Base-by-base conservation (phyloP, 2,113 vertebrate species). In the Gasterosteus nipponicus region DNA sequence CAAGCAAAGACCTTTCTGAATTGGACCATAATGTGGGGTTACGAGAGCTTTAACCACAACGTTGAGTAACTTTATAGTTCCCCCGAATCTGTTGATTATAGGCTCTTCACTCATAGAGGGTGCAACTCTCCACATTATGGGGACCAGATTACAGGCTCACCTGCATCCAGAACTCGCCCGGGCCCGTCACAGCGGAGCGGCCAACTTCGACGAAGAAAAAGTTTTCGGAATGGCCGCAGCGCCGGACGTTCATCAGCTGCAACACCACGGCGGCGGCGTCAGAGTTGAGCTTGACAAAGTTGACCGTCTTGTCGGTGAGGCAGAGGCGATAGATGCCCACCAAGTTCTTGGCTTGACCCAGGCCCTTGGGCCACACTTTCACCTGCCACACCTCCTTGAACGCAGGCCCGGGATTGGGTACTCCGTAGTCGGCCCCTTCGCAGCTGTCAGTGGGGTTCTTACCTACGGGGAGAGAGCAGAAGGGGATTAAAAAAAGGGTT, bases 381-480 rank as follows among this genome's bases (percentile, higher is more conserved):
- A 96, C 94, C 54, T 96, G 95, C 96, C 96, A 97, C 46, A 96
- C 93, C 69, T 96, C 95, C 82, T 95, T 96, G 89, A 95, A 96
- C 0, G 92, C 91, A 5, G 93, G 95, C 4, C 91, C 93, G 2
- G 94, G 94, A 69, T 88, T 91, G 5, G 90, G 90, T 0, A 93
- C 85, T 0, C 92, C 93, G 5, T 94, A 93, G 83, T 94, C 94
- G 12, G 81, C 93, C 2, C 81, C 80, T 41, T 80, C 72, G 0
- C 56, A 85, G 5, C 61, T 41, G 10, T 95, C 94, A 7, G 75
- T 82, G 8, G 70, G 85, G 54, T 89, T 91, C 86, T 95, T 95
- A 91, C 93, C 94, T 95, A 75, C 4, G 69, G 57, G 31, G 53
- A 79, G 8, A 66, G 31, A 60, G 2, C 15, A 38, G 5, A 38